Evolutionary conservation across 2,888 invertebrate species (phyloP), one percentile per base, ranked within the genome.

Genomic region (Andrena marginata): DNA sequence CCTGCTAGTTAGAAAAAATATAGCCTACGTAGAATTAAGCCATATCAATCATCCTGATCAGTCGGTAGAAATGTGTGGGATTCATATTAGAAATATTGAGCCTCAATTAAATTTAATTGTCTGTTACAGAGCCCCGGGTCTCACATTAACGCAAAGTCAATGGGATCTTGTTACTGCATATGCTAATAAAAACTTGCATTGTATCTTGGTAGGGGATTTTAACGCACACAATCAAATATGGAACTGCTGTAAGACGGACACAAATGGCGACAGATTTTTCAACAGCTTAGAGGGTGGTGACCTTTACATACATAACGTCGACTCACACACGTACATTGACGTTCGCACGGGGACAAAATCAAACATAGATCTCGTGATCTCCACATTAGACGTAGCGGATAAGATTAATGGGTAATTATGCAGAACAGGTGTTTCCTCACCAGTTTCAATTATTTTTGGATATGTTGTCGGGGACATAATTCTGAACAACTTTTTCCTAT

Each of bases 361-460:
- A 10, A 63, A 63, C 13, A 63, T 63, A n/a, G 63, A 63, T 23
- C 23, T 63, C 1, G 23, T 42, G 1, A n/a, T 63, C 13, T 63
- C 63, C 5, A 23, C 35, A 1, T 35, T 42, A 13, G 35, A 35
- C 5, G 35, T 63, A 35, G 23, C 42, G 3, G 42, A 63, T 13
- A 35, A 63, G 35, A 63, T 63, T 20, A 63, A 63, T 6, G 33
- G n/a, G n/a, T n/a, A n/a, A n/a, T n/a, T n/a, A n/a, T n/a, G n/a
- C n/a, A n/a, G n/a, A n/a, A n/a, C n/a, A n/a, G n/a, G n/a, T n/a
- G n/a, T n/a, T n/a, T n/a, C n/a, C n/a, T n/a, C n/a, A n/a, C n/a
- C n/a, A n/a, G n/a, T n/a, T n/a, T n/a, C n/a, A n/a, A n/a, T n/a
- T n/a, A n/a, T n/a, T n/a, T 1, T 10, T n/a, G n/a, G n/a, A n/a